Percentiles rank a stretch among this genome's conserved stretches.
These are phyloP conservation scores for Crematogaster levior DNA, from an alignment of 2,888 invertebrate species.

Conservation along the genomic window DNA sequence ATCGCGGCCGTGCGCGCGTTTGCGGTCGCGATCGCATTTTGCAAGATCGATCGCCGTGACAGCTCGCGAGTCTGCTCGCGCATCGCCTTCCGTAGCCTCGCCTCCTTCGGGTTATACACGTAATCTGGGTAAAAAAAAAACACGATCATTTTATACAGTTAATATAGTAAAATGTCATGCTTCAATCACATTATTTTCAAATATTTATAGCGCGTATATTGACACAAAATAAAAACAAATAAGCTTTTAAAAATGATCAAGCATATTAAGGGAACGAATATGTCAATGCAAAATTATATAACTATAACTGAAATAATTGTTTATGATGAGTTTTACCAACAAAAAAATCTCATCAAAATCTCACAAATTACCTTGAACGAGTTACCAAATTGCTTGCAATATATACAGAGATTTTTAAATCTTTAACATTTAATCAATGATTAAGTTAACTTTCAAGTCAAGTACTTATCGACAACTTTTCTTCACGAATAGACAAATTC, in stretches of 20 bases:
- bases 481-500: background rate
- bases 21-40: slow-evolving; percentile 75
- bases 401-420: background rate
- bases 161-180: background rate
- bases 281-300: background rate
- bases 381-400: background rate
- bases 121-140: slow-evolving; percentile 85
- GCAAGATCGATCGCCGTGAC: slow-evolving; percentile 82
- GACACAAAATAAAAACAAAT: background rate
- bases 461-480: background rate
- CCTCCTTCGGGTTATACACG: slow-evolving; percentile 89
- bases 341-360: background rate
- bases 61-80: slow-evolving; percentile 87
- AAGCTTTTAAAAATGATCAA: background rate
- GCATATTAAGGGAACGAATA: background rate
- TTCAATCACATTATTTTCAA: background rate
- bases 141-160: background rate
- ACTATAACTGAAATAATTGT: background rate
- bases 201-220: background rate
- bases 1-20: slow-evolving; percentile 62
- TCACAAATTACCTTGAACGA: background rate
- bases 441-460: background rate
- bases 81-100: slow-evolving; percentile 88
- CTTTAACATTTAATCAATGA: background rate
- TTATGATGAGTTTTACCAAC: background rate